These are phyloP conservation scores for Leptoteleia sp. DNA, from an alignment of 1,140 invertebrate species.

Conservation along the genomic window DNA sequence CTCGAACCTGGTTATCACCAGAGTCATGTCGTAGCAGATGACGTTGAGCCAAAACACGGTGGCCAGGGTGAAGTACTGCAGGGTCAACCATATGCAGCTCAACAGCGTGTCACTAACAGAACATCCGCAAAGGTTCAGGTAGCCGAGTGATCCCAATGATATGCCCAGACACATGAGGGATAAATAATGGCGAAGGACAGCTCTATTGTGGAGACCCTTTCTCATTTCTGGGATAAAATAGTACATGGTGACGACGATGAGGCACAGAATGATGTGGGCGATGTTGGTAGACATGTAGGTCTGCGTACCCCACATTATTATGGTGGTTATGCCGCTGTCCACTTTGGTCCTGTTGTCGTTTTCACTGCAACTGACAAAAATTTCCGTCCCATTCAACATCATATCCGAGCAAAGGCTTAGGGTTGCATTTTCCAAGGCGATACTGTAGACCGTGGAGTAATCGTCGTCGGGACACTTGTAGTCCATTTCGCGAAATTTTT, in stretches of 20 bases:
- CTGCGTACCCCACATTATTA: constrained; percentile 72
- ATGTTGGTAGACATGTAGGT: constrained; percentile 74
- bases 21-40: constrained; percentile 74
- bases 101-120: constrained; percentile 44
- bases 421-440: constrained; percentile 18
- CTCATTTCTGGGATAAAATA: constrained; percentile 66
- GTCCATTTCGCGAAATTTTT: constrained; percentile 7
- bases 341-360: constrained; percentile 5
- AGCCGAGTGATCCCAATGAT: constrained; percentile 63
- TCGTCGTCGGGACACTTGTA: constrained; percentile 29
- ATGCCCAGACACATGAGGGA: constrained; percentile 68
- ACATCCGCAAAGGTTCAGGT: constrained; percentile 61
- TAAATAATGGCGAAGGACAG: constrained; percentile 72
- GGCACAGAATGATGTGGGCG: constrained; percentile 70
- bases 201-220: constrained; percentile 70
- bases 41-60: constrained; percentile 75
- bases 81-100: constrained; percentile 67
- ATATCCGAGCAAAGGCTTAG: constrained; percentile 54
- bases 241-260: constrained; percentile 70
- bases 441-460: constrained; percentile 23
- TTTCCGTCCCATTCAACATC: constrained; percentile 64
- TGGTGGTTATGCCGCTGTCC: constrained; percentile 33
- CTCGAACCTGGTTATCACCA: constrained; percentile 70
- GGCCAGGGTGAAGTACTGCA: constrained; percentile 73
- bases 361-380: constrained; percentile 64